Conservation (phyloP, 2,113 vertebrate species). For the Sisor rabdophorus region DNA sequence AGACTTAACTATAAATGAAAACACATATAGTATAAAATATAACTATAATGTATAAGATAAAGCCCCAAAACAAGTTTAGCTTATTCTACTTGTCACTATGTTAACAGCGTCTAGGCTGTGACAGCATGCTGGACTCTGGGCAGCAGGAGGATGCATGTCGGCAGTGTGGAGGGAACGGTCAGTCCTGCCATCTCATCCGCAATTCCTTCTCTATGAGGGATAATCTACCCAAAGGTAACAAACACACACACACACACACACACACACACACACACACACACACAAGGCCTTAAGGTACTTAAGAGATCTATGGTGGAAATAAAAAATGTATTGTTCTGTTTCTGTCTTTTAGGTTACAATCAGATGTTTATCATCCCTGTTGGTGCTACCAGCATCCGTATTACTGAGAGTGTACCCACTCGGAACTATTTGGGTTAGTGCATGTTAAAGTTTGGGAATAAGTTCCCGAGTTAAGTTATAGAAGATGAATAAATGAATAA, state of each 20-base stretch:
- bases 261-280: too few relatives aligned
- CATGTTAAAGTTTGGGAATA: background rate
- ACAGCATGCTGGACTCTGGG: slow-evolving; percentile 81
- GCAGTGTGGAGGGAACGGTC: slow-evolving; percentile 85
- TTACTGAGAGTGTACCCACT: slow-evolving; percentile 81
- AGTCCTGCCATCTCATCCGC: slow-evolving; percentile 76
- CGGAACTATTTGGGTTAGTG: slow-evolving; percentile 90
- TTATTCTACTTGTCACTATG: too few relatives aligned
- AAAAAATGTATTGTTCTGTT: background rate
- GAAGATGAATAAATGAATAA: too few relatives aligned
- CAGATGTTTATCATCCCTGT: slow-evolving; percentile 86
- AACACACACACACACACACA: background rate
- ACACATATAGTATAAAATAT: too few relatives aligned
- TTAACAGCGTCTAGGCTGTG: slow-evolving; percentile 83
- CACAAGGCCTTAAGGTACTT: background rate
- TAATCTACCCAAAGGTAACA: slow-evolving; percentile 80
- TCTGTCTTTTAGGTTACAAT: slow-evolving; percentile 81
- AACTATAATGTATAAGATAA: too few relatives aligned
- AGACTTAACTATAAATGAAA: too few relatives aligned
- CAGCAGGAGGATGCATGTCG: slow-evolving; percentile 90
- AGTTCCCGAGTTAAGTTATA: too few relatives aligned
- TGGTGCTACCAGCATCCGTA: slow-evolving; percentile 84
- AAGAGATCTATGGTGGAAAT: background rate
- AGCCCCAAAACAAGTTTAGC: background rate
- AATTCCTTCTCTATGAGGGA: slow-evolving; percentile 72